Percentiles rank a stretch among this genome's conserved stretches.
These are phyloP conservation scores for Bryconaethiops microstoma DNA, from an alignment of 2,797 vertebrate species.

Conservation along the genomic window DNA sequence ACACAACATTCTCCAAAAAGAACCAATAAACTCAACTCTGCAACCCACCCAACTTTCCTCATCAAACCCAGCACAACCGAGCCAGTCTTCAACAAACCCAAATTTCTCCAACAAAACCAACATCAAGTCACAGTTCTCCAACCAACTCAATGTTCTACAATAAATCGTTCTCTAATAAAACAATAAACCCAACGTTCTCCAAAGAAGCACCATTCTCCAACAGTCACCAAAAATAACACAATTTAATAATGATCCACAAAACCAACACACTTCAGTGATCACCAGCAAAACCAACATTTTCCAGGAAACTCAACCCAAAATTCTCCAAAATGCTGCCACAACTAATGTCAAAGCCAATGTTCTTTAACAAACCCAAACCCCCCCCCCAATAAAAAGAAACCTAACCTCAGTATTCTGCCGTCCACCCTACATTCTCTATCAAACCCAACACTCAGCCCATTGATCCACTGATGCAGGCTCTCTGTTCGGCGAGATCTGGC, in stretches of 20 bases:
- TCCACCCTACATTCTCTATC: neutral
- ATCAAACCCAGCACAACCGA: too few species aligned
- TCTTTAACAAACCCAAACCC: neutral
- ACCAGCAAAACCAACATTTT: neutral
- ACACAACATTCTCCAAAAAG: neutral
- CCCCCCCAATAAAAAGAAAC: too few species aligned
- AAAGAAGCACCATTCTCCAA: neutral
- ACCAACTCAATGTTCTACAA: neutral
- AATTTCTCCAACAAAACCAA: neutral
- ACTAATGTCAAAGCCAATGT: neutral
- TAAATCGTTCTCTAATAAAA: too few species aligned
- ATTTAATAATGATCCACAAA: neutral
- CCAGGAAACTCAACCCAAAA: neutral
- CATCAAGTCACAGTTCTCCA: neutral
- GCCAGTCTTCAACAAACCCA: neutral
- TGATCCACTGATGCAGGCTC: too few species aligned
- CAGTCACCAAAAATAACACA: too few species aligned
- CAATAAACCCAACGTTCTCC: neutral
- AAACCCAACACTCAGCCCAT: neutral
- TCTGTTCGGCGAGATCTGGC: too few species aligned
- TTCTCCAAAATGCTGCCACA: too few species aligned
- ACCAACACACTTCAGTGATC: neutral
- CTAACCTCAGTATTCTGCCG: neutral
- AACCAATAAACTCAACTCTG: neutral
- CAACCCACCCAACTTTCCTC: neutral